Percentiles rank a stretch among this genome's conserved stretches.
Conservation (phyloP, 2,888 invertebrate species). For the Papilio elwesi region DNA sequence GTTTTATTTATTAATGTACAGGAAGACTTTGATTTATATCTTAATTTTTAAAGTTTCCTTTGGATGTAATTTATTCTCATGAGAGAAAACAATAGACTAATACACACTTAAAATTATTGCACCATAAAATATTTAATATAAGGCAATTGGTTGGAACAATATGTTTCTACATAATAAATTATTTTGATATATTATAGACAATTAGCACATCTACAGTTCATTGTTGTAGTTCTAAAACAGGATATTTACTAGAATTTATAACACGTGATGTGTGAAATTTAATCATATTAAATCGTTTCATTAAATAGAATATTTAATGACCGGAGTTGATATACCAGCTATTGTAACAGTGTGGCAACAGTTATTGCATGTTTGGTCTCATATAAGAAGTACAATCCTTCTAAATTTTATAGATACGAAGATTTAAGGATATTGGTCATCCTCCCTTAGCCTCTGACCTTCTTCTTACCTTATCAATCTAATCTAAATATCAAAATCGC, state of each 20-base stretch:
- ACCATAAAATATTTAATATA: not conserved
- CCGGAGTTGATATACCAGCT: not conserved
- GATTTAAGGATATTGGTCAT: no score
- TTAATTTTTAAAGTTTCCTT: not conserved
- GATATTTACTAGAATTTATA: not conserved
- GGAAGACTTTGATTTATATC: not conserved
- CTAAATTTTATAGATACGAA: no score
- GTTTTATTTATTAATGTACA: not conserved
- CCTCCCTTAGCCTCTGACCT: no score
- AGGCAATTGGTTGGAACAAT: not conserved
- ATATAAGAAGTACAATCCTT: not conserved
- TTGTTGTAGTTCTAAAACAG: not conserved
- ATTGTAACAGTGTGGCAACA: not conserved
- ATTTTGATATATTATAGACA: not conserved
- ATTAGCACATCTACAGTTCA: not conserved
- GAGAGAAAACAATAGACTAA: conserved; percentile 1
- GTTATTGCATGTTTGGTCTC: not conserved
- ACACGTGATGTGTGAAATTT: not conserved
- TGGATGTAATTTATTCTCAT: not conserved
- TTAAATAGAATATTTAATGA: no score
- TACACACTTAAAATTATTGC: not conserved
- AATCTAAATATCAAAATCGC: no score
- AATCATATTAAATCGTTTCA: no score
- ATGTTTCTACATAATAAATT: not conserved
- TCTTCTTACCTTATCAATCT: no score